Evolutionary conservation across 92 coral and sea anemone genomes (phyloP).

Genomic region (Paramuricea clavata): DNA sequence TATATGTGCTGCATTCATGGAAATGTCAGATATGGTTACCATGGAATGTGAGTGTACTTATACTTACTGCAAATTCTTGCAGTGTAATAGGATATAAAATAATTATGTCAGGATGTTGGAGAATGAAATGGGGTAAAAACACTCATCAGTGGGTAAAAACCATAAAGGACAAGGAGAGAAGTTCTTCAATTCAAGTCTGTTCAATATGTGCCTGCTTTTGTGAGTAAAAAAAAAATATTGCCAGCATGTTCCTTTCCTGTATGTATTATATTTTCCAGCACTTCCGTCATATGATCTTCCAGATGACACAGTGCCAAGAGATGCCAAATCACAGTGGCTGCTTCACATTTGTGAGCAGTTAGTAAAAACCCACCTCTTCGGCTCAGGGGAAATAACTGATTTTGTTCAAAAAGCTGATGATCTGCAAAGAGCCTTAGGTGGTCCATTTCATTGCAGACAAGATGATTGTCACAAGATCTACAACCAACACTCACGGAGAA

Average conservation of each 20-base stretch:
- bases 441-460: constrained; percentile 55
- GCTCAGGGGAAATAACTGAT: constrained; percentile 37
- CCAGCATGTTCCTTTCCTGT: background rate
- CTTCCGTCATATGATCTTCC: constrained; percentile 41
- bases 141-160: too few relatives aligned
- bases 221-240: background rate
- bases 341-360: constrained; percentile 57
- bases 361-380: constrained; percentile 55
- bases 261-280: constrained; percentile 12
- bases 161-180: too few relatives aligned
- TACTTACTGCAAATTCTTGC: background rate
- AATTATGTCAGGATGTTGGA: background rate
- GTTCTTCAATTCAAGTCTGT: too few relatives aligned
- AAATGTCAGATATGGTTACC: constrained; percentile 18
- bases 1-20: constrained; percentile 29
- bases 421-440: constrained; percentile 49
- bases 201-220: background rate
- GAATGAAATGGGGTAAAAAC: too few relatives aligned
- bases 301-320: constrained; percentile 22
- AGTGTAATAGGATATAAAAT: background rate
- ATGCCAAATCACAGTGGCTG: constrained; percentile 51
- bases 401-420: constrained; percentile 44
- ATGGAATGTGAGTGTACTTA: constrained; percentile 10
- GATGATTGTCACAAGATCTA: constrained; percentile 52
- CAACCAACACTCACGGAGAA: constrained; percentile 63